Evolutionary conservation across 2,888 invertebrate species (phyloP).

Genomic region (Drosophila siamana): DNA sequence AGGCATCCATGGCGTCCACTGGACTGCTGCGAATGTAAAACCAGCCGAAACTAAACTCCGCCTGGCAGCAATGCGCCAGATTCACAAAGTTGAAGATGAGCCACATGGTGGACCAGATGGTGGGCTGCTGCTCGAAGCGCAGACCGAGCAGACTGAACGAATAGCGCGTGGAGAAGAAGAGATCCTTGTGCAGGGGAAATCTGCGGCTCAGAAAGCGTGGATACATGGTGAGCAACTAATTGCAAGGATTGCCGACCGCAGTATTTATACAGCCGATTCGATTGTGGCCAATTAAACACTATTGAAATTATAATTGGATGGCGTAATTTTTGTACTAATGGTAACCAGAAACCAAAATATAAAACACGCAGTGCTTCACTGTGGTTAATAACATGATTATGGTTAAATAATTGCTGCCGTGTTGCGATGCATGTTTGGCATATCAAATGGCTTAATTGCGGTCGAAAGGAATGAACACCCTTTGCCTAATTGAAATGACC

Average conservation of each 20-base stretch:
- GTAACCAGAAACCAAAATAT: not conserved
- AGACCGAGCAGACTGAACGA: conserved; percentile 58
- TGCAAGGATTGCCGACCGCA: not conserved
- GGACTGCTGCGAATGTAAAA: conserved; percentile 48
- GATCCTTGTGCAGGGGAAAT: conserved; percentile 64
- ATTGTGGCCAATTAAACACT: conserved; percentile 7
- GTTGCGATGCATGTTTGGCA: conserved; percentile 34
- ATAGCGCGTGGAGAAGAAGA: conserved; percentile 64
- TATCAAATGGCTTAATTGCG: conserved; percentile 47
- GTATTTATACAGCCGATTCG: conserved; percentile 39
- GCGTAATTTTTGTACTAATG: not conserved
- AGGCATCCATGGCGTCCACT: conserved; percentile 71
- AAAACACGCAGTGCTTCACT: not conserved
- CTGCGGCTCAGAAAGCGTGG: conserved; percentile 53
- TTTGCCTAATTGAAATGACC: conserved; percentile 19
- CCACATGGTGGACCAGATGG: conserved; percentile 37
- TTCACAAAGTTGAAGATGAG: conserved; percentile 62
- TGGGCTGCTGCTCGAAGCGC: conserved; percentile 39
- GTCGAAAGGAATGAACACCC: conserved; percentile 30
- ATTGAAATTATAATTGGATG: conserved; percentile 7
- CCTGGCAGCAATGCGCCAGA: conserved; percentile 71
- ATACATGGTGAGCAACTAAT: conserved; percentile 44
- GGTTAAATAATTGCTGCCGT: conserved; percentile 38
- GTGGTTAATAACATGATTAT: conserved; percentile 57
- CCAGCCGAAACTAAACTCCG: conserved; percentile 68